Base-by-base conservation (phyloP, 2,113 vertebrate genomes). In the Dicrurus megarhynchus region DNA sequence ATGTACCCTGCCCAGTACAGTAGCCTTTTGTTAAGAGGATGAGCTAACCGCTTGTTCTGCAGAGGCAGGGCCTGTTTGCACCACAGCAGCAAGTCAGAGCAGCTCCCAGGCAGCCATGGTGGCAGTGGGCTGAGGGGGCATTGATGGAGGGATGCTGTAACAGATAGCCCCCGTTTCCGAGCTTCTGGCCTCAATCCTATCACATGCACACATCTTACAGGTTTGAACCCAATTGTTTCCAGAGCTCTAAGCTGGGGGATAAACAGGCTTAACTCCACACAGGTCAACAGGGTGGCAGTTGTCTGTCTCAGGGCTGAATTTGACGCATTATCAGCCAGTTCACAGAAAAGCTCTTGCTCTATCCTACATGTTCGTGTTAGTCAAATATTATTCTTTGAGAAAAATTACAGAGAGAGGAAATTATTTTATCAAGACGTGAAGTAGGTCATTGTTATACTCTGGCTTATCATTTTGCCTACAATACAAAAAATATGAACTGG, bases 351-450 rank as follows among this genome's bases (percentile, higher is more conserved):
- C 71, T 70, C 42, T 67, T n/a, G 55, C 87, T 75, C 88, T 96
- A 55, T 93, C 91, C 91, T 83, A 71, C 53, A 19, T 15, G 47
- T 55, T 94, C 0, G 1, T 5, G 5, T 93, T 96, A 94, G 79
- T 93, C 69, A 94, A 97, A 94, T 95, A 91, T 93, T 95, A 70
- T 94, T 91, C 89, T 92, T 95, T 4, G 7, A 86, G 91, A 71
- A 94, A 97, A 97, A 93, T 91, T 89, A 73, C 68, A 90, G 84
- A 80, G 37, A 93, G 87, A 68, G 95, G 95, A 96, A 96, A 94
- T 95, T 77, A 90, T 97, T 95, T 97, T 93, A 96, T 95, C 96
- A 67, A 53, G 53, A 92, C 2, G 0, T 94, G 85, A 97, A 96
- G 81, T 53, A 90, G 91, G 79, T 94, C 95, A 96, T 95, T 97